Evolutionary conservation across 2,113 vertebrate species (phyloP).

Genomic region (Callopanchax toddi): DNA sequence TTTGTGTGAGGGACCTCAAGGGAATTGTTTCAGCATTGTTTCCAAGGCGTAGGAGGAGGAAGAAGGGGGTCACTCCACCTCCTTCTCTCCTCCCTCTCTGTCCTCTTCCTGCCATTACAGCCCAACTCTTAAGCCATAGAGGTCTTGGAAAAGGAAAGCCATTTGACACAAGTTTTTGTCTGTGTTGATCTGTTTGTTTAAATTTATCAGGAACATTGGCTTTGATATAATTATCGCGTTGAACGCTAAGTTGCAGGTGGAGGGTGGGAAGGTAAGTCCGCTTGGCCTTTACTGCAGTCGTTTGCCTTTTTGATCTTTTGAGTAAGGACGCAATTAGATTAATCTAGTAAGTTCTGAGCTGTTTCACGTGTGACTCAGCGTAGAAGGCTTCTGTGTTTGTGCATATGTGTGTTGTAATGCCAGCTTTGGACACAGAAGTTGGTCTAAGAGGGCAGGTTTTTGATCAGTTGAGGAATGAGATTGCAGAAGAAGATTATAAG

Average conservation of each 20-base stretch:
- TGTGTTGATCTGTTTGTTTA: slow-evolving; percentile 34
- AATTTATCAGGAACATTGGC: slow-evolving; percentile 39
- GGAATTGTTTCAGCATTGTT: slow-evolving; percentile 75
- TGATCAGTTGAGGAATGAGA: slow-evolving; percentile 44
- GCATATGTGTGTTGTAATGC: slow-evolving; percentile 11
- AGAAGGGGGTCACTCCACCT: slow-evolving; percentile 41
- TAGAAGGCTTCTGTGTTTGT: not conserved
- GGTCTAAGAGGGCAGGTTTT: slow-evolving; percentile 38
- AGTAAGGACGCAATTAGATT: not conserved
- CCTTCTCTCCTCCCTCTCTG: slow-evolving; percentile 59
- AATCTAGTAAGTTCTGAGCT: not conserved
- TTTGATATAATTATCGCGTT: slow-evolving; percentile 55
- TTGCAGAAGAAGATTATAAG: slow-evolving; percentile 46
- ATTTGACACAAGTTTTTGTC: slow-evolving; percentile 28
- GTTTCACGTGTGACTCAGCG: slow-evolving; percentile 29
- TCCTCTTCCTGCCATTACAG: slow-evolving; percentile 64
- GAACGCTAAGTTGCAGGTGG: slow-evolving; percentile 29
- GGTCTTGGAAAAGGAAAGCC: slow-evolving; percentile 36
- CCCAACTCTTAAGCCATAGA: slow-evolving; percentile 32
- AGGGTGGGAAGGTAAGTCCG: slow-evolving; percentile 54
- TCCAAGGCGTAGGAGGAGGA: slow-evolving; percentile 39
- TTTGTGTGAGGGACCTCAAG: slow-evolving; percentile 57
- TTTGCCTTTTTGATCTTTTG: slow-evolving; percentile 30
- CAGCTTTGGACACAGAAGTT: slow-evolving; percentile 1
- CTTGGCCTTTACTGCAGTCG: slow-evolving; percentile 18